phyloP scores from a whole-genome alignment of 2,797 vertebrate genomes.

The Pyrocephalus nanus region DNA sequence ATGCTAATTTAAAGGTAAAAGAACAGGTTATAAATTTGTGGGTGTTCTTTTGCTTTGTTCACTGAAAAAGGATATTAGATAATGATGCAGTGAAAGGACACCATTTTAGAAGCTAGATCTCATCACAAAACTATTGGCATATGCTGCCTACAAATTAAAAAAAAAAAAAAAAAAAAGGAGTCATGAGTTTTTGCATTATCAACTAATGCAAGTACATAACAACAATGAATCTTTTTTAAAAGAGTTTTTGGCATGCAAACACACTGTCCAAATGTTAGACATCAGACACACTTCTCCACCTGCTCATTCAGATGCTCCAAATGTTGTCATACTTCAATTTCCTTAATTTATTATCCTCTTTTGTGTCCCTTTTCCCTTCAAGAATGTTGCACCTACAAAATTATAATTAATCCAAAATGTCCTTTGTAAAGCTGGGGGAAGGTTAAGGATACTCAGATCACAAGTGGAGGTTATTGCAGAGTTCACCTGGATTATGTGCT shows the following conservation, averaged over 20 bases:
- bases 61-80: not conserved
- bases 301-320: not conserved
- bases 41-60: not conserved
- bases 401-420: not conserved
- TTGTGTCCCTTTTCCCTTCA: not conserved
- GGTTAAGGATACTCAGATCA: not conserved
- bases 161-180: too few species aligned
- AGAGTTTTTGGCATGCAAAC: not conserved
- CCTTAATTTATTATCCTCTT: not conserved
- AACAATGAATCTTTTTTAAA: not conserved
- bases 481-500: not conserved
- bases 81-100: not conserved
- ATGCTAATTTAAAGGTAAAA: not conserved
- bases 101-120: not conserved
- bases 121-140: not conserved
- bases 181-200: not conserved
- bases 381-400: not conserved
- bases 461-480: not conserved
- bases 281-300: not conserved
- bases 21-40: not conserved
- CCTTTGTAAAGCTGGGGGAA: not conserved
- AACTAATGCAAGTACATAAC: not conserved
- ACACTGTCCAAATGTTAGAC: not conserved
- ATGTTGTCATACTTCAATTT: not conserved
- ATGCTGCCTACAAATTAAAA: not conserved